These are phyloP conservation scores for Andrena marginata DNA, from an alignment of 2,888 invertebrate species.

Conservation along the genomic window DNA sequence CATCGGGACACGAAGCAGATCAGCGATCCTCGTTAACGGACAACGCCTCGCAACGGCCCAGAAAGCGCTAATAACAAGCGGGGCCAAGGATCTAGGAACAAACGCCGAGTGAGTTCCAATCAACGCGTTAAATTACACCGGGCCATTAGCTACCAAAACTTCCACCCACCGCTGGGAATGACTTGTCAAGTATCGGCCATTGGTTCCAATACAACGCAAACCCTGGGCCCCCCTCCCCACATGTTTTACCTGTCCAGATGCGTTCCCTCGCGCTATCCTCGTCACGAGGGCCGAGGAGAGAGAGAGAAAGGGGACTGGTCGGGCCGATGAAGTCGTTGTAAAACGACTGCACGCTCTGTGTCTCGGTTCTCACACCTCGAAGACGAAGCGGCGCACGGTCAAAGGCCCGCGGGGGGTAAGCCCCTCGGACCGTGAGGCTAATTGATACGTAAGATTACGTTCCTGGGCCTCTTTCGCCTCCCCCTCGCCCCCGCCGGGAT, in stretches of 20 bases:
- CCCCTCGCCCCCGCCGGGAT: constrained; percentile 71
- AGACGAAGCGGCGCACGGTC: constrained; percentile 83
- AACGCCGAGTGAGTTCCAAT: constrained; percentile 57
- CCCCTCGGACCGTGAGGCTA: constrained; percentile 84
- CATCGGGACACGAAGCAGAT: neutral
- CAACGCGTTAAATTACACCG: constrained; percentile 65
- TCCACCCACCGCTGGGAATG: constrained; percentile 62
- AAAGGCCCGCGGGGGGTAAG: constrained; percentile 85
- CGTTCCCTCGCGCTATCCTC: constrained; percentile 31
- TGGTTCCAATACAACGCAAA: constrained; percentile 54
- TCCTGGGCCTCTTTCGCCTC: constrained; percentile 72
- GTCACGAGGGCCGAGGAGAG: constrained; percentile 28
- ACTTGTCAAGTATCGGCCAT: constrained; percentile 65
- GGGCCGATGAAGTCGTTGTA: constrained; percentile 82
- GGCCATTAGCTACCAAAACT: constrained; percentile 67
- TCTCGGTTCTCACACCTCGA: constrained; percentile 84
- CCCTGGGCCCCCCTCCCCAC: constrained; percentile 30
- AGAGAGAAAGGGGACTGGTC: constrained; percentile 35
- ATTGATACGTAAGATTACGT: constrained; percentile 85
- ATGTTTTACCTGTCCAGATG: constrained; percentile 67
- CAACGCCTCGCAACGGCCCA: neutral
- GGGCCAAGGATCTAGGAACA: constrained; percentile 31
- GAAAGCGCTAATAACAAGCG: constrained; percentile 25
- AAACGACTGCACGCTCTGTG: constrained; percentile 79
- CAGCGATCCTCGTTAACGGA: constrained; percentile 40